Evolutionary conservation across 2,797 vertebrate species (phyloP), one percentile per base, ranked within the genome.

Genomic region (Leuciscus waleckii): DNA sequence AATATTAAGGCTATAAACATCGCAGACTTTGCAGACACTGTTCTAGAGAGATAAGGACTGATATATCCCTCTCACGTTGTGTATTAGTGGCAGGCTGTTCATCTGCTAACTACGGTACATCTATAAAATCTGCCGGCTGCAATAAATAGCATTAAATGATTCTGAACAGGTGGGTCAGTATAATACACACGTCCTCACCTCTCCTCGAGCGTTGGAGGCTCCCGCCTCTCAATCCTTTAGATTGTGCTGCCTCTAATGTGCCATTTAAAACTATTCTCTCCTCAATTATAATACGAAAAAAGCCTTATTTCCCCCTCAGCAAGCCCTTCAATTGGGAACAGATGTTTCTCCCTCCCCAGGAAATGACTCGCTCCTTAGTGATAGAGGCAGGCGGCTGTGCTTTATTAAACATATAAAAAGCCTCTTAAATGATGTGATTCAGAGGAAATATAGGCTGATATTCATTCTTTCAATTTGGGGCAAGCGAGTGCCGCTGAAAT

Each of bases 341-440:
- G 94, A 93, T 94, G 94, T 93, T 94, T 91, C 84, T 88, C 77
- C 84, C 92, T 92, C 90, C 91, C 88, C 91, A 90, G 92, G 92
- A 94, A 92, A 93, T 90, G 91, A 93, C 91, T 93, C 63, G 90
- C 91, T 93, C 90, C 90, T 92, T 85, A 90, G 90, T 92, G 92
- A 93, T 91, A 93, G 90, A 93, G 92, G 91, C 91, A 85, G 91
- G 90, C 79, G 71, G 89, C 87, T 91, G 88, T 88, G 88, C 91
- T 94, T 94, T 95, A 94, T 94, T 90, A 89, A 92, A 88, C 90
- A 83, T 93, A 93, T 93, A 94, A 94, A 95, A 93, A 91, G 86
- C 90, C 90, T 92, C 90, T 94, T 93, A 93, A 94, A 93, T 65
- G 85, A 90, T 88, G 90, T 88, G 91, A 93, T 94, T 94, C 89